Evolutionary conservation across 2,797 vertebrate species (phyloP), one percentile per base, ranked within the genome.

Genomic region (Halcyon chelicuti): DNA sequence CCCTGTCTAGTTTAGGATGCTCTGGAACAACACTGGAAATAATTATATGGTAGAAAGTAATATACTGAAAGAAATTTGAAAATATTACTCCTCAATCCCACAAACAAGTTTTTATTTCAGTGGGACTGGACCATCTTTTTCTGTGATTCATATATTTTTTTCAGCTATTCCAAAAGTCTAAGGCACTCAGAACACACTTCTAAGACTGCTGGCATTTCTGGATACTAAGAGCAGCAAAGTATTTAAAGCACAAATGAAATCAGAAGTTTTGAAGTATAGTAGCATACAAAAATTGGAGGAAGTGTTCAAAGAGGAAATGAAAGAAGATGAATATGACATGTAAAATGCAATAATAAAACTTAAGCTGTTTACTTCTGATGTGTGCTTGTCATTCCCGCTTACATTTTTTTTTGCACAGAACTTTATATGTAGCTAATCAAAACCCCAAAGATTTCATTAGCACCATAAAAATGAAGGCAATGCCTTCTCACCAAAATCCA

Each of bases 301-400:
- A 88, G 39, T 19, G 11, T 39, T 87, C 63, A 76, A 14, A 77
- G 72, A 77, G 74, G 86, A 94, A 96, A 95, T 42, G 57, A 94
- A 91, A 92, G 77, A 71, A 37, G 63, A 87, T 57, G 42, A 76
- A 74, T 35, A 76, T 71, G 60, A 54, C 29, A 65, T 63, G 82
- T 85, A 60, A 75, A 86, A 73, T 55, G 29, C 21, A 84, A 26
- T 39, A 67, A 58, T 25, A 82, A 37, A 79, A 79, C 33, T 44
- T 47, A 46, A 58, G 20, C 5, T 55, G 66, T 66, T 75, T 40
- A 47, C 10, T 86, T 73, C 9, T 46, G n/a, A 57, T 72, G 13
- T 62, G 76, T 72, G 51, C 39, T 74, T 37, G 10, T 26, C 18
- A 63, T 73, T 83, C 35, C 33, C 19, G 44, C 37, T 54, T 46